These are phyloP conservation scores for Nymphicus hollandicus DNA, from an alignment of 2,113 vertebrate species.

Conservation along the genomic window DNA sequence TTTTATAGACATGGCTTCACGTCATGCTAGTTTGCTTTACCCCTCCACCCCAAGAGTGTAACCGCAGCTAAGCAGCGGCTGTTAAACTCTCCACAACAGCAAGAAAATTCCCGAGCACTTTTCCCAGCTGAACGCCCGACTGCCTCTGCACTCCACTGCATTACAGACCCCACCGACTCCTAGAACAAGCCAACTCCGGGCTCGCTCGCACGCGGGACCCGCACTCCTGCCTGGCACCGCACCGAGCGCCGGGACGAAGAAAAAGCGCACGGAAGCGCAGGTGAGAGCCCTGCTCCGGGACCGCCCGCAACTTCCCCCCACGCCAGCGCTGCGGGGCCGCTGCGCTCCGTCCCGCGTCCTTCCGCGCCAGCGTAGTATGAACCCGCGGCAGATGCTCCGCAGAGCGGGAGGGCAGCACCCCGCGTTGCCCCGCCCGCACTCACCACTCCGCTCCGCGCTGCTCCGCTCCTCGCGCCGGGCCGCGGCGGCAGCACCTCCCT, in stretches of 20 bases:
- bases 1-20: neutral
- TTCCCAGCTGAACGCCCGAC: neutral
- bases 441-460: neutral
- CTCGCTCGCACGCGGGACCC: accelerated
- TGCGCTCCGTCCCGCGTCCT: neutral
- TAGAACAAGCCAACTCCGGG: neutral
- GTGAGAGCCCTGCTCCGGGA: neutral
- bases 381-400: neutral
- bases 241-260: neutral
- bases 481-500: neutral
- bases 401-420: accelerated
- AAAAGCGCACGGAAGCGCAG: neutral
- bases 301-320: neutral
- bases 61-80: neutral
- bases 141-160: neutral
- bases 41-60: accelerated
- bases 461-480: neutral
- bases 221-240: neutral
- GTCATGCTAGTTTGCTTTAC: neutral
- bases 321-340: too few species aligned
- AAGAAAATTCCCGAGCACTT: neutral
- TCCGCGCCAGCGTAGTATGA: neutral
- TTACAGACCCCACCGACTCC: neutral
- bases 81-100: neutral
- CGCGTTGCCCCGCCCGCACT: neutral